Evolutionary conservation across 2,797 vertebrate genomes (phyloP), one percentile per base, ranked within the genome.

Genomic region (Diceros bicornis): DNA sequence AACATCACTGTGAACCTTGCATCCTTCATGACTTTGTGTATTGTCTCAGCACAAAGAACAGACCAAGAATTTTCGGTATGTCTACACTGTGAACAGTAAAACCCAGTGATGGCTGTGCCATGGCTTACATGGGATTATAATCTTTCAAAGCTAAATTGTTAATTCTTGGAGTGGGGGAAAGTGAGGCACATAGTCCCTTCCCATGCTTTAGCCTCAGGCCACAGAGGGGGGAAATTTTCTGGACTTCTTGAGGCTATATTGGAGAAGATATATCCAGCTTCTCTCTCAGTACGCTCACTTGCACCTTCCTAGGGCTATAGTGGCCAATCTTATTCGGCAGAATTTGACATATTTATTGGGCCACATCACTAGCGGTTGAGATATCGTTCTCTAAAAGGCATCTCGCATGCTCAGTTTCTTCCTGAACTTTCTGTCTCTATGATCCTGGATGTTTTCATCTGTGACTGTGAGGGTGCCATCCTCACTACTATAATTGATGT

Each of bases 21-120:
- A 92, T 92, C 92, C 79, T n/a, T 79, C 88, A 95, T 52, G 92
- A 91, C 94, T 96, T 55, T 37, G 79, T 55, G 23, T 83, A 81
- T 68, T 47, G 20, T 96, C 25, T 96, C 50, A 29, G 37, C 61
- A 91, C 83, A 82, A 94, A 95, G 69, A 91, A 94, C 4, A 64
- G 71, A 57, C 23, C 8, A 2, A 68, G 50, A 87, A 47, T 94
- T 74, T 68, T 79, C 87, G 50, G 17, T 79, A 37, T 20, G 14
- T 84, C 32, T 55, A 21, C 23, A 18, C 7, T 16, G 8, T 72
- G 55, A 75, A 20, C 20, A 62, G 13, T 61, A 16, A 92, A 79
- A 72, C 13, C 41, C 25, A 25, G 4, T 17, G 1, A 29, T 23
- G 52, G 14, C 11, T 57, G 29, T 20, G 32, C 32, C 20, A 17